Conservation (phyloP, 2,888 invertebrate genomes). For the Eupsilia transversa region DNA sequence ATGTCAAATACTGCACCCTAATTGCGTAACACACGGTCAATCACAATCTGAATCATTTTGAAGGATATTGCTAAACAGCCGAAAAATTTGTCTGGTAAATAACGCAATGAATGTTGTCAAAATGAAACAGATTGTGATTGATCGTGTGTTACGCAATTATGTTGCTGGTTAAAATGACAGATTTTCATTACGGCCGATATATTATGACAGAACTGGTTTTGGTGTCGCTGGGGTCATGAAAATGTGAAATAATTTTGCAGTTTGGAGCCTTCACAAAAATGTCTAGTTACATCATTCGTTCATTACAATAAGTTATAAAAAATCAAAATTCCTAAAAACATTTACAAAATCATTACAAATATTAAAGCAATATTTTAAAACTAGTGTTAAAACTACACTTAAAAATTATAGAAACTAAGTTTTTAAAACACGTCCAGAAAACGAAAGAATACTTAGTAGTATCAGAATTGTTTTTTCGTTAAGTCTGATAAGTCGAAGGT, state of each 20-base stretch:
- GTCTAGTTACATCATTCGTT: slow-evolving; percentile 21
- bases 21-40: too few relatives aligned
- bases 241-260: not conserved
- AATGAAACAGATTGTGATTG: too few relatives aligned
- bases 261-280: slow-evolving; percentile 12
- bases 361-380: slow-evolving; percentile 57
- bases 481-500: slow-evolving; percentile 12
- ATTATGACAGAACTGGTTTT: not conserved
- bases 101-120: too few relatives aligned
- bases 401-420: slow-evolving; percentile 35
- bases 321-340: slow-evolving; percentile 43
- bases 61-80: too few relatives aligned
- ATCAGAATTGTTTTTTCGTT: slow-evolving; percentile 8
- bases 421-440: slow-evolving; percentile 36
- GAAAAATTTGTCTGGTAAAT: too few relatives aligned
- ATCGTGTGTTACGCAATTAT: too few relatives aligned
- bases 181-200: not conserved
- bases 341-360: slow-evolving; percentile 59
- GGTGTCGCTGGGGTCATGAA: not conserved
- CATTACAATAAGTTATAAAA: slow-evolving; percentile 50
- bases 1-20: too few relatives aligned
- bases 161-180: too few relatives aligned
- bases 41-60: too few relatives aligned
- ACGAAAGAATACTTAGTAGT: slow-evolving; percentile 44
- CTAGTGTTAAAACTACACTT: slow-evolving; percentile 49